Base-by-base conservation (phyloP, 2,797 vertebrate genomes). In the Spondyliosoma cantharus region DNA sequence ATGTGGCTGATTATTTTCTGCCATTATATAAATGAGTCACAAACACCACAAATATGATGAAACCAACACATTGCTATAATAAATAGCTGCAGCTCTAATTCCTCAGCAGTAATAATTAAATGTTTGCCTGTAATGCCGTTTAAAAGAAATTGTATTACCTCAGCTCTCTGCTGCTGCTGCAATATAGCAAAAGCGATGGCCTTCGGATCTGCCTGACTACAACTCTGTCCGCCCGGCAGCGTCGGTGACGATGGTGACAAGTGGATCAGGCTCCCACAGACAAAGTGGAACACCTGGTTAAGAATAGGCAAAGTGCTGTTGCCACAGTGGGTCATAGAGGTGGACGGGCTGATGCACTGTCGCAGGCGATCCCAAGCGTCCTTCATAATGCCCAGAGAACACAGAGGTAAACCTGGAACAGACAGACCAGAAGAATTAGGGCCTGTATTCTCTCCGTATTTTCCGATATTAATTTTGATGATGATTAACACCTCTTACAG, bases 351-450 rank as follows among this genome's bases (percentile, higher is more conserved):
- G 89, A 96, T 95, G 53, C 96, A 96, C 91, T 96, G 95, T 3
- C 95, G 90, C 58, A 96, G 86, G 43, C 95, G 91, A 82, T 96
- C 95, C 96, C 96, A 96, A 2, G 95, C 95, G 3, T 94, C 95
- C 86, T 95, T 96, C 95, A 96, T 95, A 80, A 96, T 93, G 19
- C 93, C 95, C 82, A 96, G 86, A 68, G 95, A 96, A 78, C 95
- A 96, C 17, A 96, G 87, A 13, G 95, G 95, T 75, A 95, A 83
- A 7, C 91, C 95, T 96, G 81, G 3, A 82, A 63, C 13, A 64
- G 3, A 78, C 6, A 66, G 61, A 79, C 5, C 11, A 79, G n/a
- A 49, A 19, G 17, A 32, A 56, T 8, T 4, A 37, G 61, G 4
- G 16, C 7, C n/a, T 32, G 5, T 7, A 14, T 14, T 56, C 1